Conservation (phyloP, 2,888 invertebrate genomes). For the Hoplodrina blanda region DNA sequence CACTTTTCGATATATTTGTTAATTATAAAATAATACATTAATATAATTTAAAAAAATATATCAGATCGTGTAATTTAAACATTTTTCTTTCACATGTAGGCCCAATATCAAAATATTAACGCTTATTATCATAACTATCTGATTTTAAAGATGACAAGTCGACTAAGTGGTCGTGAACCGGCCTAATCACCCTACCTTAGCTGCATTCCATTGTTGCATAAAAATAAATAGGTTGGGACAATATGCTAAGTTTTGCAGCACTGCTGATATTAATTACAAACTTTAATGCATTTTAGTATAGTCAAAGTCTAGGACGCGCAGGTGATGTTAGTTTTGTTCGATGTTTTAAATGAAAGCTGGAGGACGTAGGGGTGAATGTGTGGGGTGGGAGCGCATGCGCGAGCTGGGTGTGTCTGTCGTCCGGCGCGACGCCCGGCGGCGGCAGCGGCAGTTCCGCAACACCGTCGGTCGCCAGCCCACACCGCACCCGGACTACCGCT, state of each 20-base stretch:
- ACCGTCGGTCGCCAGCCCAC: slow-evolving; percentile 70
- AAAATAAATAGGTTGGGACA: background rate
- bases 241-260: background rate
- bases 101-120: too few species aligned
- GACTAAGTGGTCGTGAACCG: too few species aligned
- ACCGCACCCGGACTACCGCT: slow-evolving; percentile 62
- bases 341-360: slow-evolving; percentile 60
- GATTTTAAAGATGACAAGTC: too few species aligned
- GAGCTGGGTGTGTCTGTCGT: slow-evolving; percentile 86
- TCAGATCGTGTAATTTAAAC: too few species aligned
- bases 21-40: too few species aligned
- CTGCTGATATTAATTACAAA: slow-evolving; percentile 1
- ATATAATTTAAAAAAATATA: too few species aligned
- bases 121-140: too few species aligned
- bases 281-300: slow-evolving; percentile 6
- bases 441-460: slow-evolving; percentile 83
- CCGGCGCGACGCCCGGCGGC: slow-evolving; percentile 75
- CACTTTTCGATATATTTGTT: too few species aligned
- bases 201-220: background rate
- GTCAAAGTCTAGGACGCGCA: slow-evolving; percentile 43
- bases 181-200: too few species aligned
- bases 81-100: too few species aligned
- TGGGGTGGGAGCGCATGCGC: slow-evolving; percentile 83
- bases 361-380: slow-evolving; percentile 67
- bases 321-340: slow-evolving; percentile 64